Conservation (phyloP, 1,140 invertebrate genomes). For the Drosophila grimshawi region DNA sequence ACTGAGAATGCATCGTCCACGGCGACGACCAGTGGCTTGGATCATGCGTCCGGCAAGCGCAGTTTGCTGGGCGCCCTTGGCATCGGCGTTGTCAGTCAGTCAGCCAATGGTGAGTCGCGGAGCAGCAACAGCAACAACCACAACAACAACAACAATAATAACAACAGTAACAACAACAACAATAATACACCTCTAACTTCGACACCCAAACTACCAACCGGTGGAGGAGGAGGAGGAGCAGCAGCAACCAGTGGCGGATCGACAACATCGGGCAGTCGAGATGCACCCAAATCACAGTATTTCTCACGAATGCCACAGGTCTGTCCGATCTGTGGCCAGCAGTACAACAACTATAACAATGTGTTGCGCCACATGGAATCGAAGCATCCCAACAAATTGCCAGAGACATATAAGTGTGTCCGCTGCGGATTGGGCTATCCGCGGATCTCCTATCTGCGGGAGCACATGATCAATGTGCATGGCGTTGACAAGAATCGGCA, state of each 20-base stretch:
- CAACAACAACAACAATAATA: conserved; percentile 31
- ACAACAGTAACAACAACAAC: not conserved
- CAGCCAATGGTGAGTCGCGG: conserved; percentile 75
- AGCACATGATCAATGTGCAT: conserved; percentile 82
- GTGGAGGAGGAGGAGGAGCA: not conserved
- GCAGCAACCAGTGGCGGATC: conserved; percentile 11
- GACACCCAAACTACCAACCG: conserved; percentile 25
- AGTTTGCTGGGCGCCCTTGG: conserved; percentile 61
- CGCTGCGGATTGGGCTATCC: conserved; percentile 79
- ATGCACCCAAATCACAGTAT: conserved; percentile 76
- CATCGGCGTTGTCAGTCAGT: conserved; percentile 51
- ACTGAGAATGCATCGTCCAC: conserved; percentile 70
- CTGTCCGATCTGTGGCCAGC: conserved; percentile 82
- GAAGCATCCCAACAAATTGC: conserved; percentile 84
- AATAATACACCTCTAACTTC: conserved; percentile 30
- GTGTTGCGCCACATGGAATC: conserved; percentile 84
- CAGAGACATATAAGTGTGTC: conserved; percentile 82
- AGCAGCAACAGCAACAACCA: conserved; percentile 43
- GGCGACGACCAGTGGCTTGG: conserved; percentile 53
- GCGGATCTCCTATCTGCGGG: conserved; percentile 76
- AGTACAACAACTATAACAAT: conserved; percentile 84
- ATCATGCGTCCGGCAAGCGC: conserved; percentile 71
- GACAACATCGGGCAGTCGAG: conserved; percentile 23
- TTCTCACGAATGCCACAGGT: conserved; percentile 83
- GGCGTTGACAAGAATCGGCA: conserved; percentile 74